Evolutionary conservation across 37 sponge, comb jelly and placozoan genomes (phyloP).

Genomic region (Oopsacas minuta): DNA sequence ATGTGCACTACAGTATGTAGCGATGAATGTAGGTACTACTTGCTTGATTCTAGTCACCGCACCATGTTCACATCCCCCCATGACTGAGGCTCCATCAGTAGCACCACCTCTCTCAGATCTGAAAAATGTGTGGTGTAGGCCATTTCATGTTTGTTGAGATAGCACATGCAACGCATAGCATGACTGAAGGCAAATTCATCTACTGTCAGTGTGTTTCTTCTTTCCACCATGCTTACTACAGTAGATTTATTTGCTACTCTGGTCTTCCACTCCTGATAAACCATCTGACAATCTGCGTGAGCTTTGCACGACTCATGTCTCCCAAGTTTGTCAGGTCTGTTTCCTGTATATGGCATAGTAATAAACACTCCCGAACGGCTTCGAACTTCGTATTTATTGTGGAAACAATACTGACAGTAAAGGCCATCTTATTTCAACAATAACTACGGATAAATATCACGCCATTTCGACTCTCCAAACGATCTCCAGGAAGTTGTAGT

Average conservation of each 20-base stretch:
- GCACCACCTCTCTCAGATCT: neutral
- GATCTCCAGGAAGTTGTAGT: constrained; percentile 21
- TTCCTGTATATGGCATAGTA: constrained; percentile 20
- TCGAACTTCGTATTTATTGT: constrained; percentile 16
- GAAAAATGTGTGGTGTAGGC: constrained; percentile 24
- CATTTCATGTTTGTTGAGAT: constrained; percentile 19
- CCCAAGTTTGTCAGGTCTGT: constrained; percentile 1
- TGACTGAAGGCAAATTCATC: neutral
- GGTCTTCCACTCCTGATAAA: constrained; percentile 19
- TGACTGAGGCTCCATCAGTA: constrained; percentile 8
- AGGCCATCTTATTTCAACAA: constrained; percentile 6
- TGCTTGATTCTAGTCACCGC: neutral
- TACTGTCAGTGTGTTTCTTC: neutral
- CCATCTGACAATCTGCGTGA: neutral
- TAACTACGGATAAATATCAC: constrained; percentile 21
- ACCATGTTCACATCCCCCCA: neutral
- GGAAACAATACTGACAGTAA: constrained; percentile 17
- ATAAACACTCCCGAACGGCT: constrained; percentile 20
- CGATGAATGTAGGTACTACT: neutral
- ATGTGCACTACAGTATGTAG: constrained; percentile 20
- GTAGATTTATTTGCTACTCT: neutral
- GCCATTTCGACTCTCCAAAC: constrained; percentile 22
- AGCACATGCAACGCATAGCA: constrained; percentile 20
- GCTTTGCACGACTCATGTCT: constrained; percentile 15
- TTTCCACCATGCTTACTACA: neutral